Evolutionary conservation across 2,888 invertebrate species (phyloP), one percentile per base, ranked within the genome.

Genomic region (Geophilus truncorum): DNA sequence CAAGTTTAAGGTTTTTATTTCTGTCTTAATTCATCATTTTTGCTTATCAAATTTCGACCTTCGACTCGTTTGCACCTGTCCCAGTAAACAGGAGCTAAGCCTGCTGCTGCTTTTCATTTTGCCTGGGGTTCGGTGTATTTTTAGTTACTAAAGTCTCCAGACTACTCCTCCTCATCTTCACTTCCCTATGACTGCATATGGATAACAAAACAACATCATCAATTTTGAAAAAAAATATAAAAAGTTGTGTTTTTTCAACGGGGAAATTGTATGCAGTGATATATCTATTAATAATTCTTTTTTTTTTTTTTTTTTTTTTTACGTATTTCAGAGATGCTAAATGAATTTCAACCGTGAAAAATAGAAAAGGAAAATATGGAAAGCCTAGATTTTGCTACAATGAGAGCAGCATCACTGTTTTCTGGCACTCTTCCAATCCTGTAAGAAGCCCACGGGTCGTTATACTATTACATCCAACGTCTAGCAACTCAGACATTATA

Each of bases 161-260:
- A 62, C 62, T 7, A 23, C 62, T 62, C 62, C 62, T 62, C 62
- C 23, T 62, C 62, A 25, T 62, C 62, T 62, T 62, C 25, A 62
- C 62, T 62, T 62, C 62, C 62, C 62, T 23, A 25, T 62, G 62
- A 62, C 62, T 62, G 62, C 62, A 25, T 62, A 62, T 62, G 62
- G 62, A 62, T 62, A 62, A 62, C 62, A 62, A 62, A 62, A 62
- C 62, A 62, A 62, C 23, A 62, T n/a, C 45, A 45, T 45, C 45
- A 45, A 45, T 45, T 45, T 45, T 18, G 18, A 45, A 45, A 45
- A 45, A n/a, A 45, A 5, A 40, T 10, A 40, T 12, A 40, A 40
- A 40, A 40, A 40, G 15, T 9, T 12, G 12, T 12, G 15, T 12
- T 15, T 18, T 2, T n/a, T n/a, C n/a, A n/a, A n/a, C n/a, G n/a